A percentile compares a stretch with the other conserved stretches of the same genome.
These are phyloP conservation scores for Blastobasis adustella DNA, from an alignment of 2,888 invertebrate genomes.

Conservation along the genomic window DNA sequence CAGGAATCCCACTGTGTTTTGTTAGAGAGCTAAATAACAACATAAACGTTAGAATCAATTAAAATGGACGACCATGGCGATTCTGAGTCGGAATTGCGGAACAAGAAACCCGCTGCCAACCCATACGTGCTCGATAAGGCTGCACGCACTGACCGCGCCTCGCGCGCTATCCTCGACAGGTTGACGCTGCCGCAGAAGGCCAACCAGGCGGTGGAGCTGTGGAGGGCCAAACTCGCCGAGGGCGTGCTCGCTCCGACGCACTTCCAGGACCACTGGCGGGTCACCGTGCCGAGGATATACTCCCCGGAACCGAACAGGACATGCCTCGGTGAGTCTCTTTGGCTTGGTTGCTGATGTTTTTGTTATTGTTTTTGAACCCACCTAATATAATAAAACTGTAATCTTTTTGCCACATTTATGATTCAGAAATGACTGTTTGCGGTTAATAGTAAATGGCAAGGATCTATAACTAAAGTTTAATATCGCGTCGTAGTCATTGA, in stretches of 20 bases:
- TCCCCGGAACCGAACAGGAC: conserved; percentile 81
- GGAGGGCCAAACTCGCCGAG: conserved; percentile 77
- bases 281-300: conserved; percentile 83
- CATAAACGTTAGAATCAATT: no score
- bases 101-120: no score
- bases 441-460: no score
- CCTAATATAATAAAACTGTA: no score
- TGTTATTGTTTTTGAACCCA: not conserved
- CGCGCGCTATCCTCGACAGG: conserved; percentile 29
- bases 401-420: no score
- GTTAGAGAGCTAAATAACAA: no score
- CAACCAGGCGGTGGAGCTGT: conserved; percentile 64
- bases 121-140: no score
- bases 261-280: conserved; percentile 83
- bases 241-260: conserved; percentile 74
- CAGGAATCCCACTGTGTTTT: no score
- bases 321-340: conserved; percentile 69
- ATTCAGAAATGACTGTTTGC: no score
- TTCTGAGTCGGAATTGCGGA: not conserved
- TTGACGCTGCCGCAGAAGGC: conserved; percentile 54
- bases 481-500: no score
- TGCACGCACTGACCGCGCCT: not conserved
- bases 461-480: no score
- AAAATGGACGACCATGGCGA: not conserved
- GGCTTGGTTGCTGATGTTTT: not conserved